Base-by-base conservation (phyloP, 1,140 invertebrate species). In the Leptopilina boulardi region DNA sequence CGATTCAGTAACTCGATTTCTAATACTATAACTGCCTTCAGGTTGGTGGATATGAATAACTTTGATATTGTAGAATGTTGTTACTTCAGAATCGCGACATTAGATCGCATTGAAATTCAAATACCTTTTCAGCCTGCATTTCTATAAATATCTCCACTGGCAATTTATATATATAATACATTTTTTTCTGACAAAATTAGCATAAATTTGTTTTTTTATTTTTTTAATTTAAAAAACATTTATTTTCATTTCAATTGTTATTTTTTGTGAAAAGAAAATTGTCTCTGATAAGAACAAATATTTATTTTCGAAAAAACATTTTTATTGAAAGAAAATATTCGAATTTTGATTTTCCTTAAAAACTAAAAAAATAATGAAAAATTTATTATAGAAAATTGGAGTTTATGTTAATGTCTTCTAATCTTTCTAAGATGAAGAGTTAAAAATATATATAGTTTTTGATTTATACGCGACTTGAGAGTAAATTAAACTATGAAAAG, bases 101-200 rank as follows among this genome's bases (percentile, higher is more conserved):
- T 51, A 51, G 47, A 51, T 51, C 47, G 47, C n/a, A 51, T 51
- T 51, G 47, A 51, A 51, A 51, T 51, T 51, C 47, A 51, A 51
- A 51, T 51, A 51, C n/a, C 47, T 18, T 51, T n/a, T n/a, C 47
- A 51, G 15, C 5, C 47, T n/a, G 4, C 18, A 51, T 51, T 51
- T 51, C 18, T 51, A 51, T n/a, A 18, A 51, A 51, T 18, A 51
- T n/a, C 15, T 18, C 0, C 8, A 9, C 6, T 18, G 15, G n/a
- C 15, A 51, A 51, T 51, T 18, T 18, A 18, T 51, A 3, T 18
- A 5, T n/a, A 3, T n/a, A 1, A 42, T 15, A 10, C 15, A 13
- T 44, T 44, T 15, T 44, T 44, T 44, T 44, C 9, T 9, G 34
- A 9, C 34, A 44, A 44, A 15, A 2, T n/a, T 15, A 44, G 13